Evolutionary conservation across 2,113 vertebrate species (phyloP), one percentile per base, ranked within the genome.

Genomic region (Nesoenas mayeri): DNA sequence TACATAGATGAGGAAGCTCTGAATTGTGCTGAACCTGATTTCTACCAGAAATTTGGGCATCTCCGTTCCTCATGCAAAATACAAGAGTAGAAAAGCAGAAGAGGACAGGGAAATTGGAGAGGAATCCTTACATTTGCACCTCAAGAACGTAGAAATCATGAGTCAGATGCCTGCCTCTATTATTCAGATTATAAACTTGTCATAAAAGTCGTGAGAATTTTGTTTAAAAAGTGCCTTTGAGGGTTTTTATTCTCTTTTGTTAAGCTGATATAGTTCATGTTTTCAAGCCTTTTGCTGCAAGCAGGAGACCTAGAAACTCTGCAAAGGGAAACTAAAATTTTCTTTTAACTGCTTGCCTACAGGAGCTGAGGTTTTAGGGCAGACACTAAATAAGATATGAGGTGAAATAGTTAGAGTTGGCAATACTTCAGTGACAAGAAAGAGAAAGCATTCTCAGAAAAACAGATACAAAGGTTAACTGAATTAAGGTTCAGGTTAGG

Each of bases 1-100:
- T 99, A 99, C 98, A 99, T 99, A 1, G 99, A 99, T 0, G 99
- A 99, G 89, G 99, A 99, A 21, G 99, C 99, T 85, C 92, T 99
- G 86, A 93, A 97, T 21, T 95, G 70, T 24, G 99, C 99, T 12
- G 97, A 98, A 71, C 97, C 97, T 2, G 99, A 99, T 95, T 99
- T 99, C 89, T 90, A 97, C 40, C 97, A 97, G 87, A 99, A 99
- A 96, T 99, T 99, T 96, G 99, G 99, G 74, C 97, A 69, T 31
- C 94, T 99, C 69, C 98, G 64, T 54, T 96, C 98, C 12, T 58
- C 98, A 1, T 96, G 89, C 71, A 95, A 81, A 77, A 75, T 96
- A 31, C 97, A 97, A 79, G 72, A 64, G 60, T 89, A 72, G 74
- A 20, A 58, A 42, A 65, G 18, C 19, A 54, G 73, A 28, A 70